phyloP scores from a whole-genome alignment of 2,888 invertebrate genomes.

The Adineta ricciae region DNA sequence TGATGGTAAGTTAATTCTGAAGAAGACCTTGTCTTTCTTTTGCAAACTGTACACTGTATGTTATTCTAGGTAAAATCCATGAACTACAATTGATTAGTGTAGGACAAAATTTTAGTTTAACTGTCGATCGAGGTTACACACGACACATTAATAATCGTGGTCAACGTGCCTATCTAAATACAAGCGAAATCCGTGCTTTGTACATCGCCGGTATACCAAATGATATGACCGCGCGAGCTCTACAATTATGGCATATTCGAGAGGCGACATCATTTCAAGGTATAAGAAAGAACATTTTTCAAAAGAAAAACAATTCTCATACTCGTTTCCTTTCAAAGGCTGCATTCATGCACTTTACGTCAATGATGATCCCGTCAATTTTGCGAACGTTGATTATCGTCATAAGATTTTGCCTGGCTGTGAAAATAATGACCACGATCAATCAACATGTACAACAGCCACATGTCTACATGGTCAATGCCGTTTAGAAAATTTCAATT shows the following conservation, averaged over 20 bases:
- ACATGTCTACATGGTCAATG: conserved; percentile 57
- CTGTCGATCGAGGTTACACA: conserved; percentile 76
- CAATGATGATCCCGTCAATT: conserved; percentile 85
- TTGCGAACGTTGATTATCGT: conserved; percentile 69
- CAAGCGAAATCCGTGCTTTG: conserved; percentile 59
- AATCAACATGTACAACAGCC: conserved; percentile 59
- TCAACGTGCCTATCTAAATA: conserved; percentile 68
- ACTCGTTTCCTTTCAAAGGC: conserved; percentile 58
- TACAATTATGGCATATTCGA: conserved; percentile 69
- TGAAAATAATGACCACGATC: conserved; percentile 41
- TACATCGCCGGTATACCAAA: conserved; percentile 82
- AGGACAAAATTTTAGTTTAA: conserved; percentile 85
- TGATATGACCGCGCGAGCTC: conserved; percentile 68
- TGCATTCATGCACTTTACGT: conserved; percentile 88
- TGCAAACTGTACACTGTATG: too few species aligned
- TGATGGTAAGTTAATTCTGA: neutral
- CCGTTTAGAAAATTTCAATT: conserved; percentile 51
- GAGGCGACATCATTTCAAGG: neutral
- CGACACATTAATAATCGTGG: conserved; percentile 91
- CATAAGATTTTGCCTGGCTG: conserved; percentile 73
- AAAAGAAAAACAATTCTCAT: too few species aligned
- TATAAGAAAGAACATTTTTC: too few species aligned
- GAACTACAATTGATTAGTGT: conserved; percentile 73
- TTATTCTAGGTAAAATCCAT: conserved; percentile 54
- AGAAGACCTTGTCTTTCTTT: too few species aligned